Percentiles rank a stretch among this genome's conserved stretches.
Conservation (phyloP, 2,797 vertebrate species). For the Antrozous pallidus region DNA sequence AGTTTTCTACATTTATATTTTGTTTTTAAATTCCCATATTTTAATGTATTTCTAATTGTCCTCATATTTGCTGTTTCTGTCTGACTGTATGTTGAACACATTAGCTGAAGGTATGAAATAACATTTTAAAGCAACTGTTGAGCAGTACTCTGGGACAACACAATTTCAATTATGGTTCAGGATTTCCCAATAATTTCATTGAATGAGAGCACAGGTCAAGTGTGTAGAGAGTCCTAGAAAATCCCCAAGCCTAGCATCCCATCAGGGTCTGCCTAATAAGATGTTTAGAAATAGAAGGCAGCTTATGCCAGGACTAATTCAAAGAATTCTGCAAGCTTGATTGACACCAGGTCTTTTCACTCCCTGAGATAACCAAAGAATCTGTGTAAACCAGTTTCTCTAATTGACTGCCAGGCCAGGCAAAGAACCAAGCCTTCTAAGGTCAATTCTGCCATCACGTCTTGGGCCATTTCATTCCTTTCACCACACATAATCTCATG, state of each 20-base stretch:
- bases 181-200: constrained; percentile 24
- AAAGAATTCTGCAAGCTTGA: constrained; percentile 71
- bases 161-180: constrained; percentile 34
- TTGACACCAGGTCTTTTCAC: constrained; percentile 49
- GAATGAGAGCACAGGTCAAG: constrained; percentile 10
- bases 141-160: constrained; percentile 13
- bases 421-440: background rate
- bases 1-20: background rate
- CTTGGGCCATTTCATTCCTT: background rate
- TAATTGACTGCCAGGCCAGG: constrained; percentile 11
- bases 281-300: constrained; percentile 73
- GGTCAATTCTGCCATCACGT: background rate
- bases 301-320: constrained; percentile 59
- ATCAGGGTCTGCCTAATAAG: constrained; percentile 65
- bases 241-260: constrained; percentile 27
- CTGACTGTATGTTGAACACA: background rate
- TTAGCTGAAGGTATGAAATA: background rate
- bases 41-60: background rate
- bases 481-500: background rate
- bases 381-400: constrained; percentile 41
- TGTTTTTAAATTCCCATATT: background rate
- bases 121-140: constrained; percentile 26
- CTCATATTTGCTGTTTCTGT: background rate
- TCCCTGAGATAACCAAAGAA: constrained; percentile 55
- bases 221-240: constrained; percentile 37